phyloP scores from a whole-genome alignment of 2,113 vertebrate species.

The Rafetus swinhoei region DNA sequence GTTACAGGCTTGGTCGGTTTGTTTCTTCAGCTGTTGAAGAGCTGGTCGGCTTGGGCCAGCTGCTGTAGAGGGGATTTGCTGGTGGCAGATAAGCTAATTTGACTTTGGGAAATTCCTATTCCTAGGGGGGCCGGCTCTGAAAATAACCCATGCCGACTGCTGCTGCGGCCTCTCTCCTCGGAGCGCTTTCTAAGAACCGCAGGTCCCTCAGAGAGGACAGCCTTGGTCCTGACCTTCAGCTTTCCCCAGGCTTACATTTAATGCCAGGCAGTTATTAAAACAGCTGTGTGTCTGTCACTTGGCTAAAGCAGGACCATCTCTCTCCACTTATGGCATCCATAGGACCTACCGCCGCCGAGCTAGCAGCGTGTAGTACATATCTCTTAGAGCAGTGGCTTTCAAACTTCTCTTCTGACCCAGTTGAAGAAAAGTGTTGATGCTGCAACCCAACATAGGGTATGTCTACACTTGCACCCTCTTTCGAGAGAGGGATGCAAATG shows the following conservation, averaged over 20 bases:
- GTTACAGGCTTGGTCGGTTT: rapidly evolving
- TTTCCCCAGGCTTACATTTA: neutral
- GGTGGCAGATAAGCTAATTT: slow-evolving; percentile 46
- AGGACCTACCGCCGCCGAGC: neutral
- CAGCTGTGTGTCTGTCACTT: neutral
- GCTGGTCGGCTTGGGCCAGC: slow-evolving; percentile 27
- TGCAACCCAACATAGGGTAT: too few relatives aligned
- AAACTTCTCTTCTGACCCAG: too few relatives aligned
- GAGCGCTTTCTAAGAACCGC: neutral
- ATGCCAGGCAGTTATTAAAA: neutral
- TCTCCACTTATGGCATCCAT: rapidly evolving
- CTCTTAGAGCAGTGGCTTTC: rapidly evolving
- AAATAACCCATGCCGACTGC: neutral
- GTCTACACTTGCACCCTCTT: too few relatives aligned
- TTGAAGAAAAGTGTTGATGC: too few relatives aligned
- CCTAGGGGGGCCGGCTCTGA: neutral
- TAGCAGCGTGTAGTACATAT: rapidly evolving
- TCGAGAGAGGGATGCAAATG: too few relatives aligned
- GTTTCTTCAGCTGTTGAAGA: neutral
- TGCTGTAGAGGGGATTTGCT: slow-evolving; percentile 14
- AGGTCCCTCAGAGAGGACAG: neutral
- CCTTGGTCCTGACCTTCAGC: neutral
- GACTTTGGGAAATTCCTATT: slow-evolving; percentile 45
- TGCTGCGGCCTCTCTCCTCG: rapidly evolving
- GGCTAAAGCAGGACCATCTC: neutral